phyloP scores from a whole-genome alignment of 2,113 vertebrate genomes.

The Indicator maculatus region DNA sequence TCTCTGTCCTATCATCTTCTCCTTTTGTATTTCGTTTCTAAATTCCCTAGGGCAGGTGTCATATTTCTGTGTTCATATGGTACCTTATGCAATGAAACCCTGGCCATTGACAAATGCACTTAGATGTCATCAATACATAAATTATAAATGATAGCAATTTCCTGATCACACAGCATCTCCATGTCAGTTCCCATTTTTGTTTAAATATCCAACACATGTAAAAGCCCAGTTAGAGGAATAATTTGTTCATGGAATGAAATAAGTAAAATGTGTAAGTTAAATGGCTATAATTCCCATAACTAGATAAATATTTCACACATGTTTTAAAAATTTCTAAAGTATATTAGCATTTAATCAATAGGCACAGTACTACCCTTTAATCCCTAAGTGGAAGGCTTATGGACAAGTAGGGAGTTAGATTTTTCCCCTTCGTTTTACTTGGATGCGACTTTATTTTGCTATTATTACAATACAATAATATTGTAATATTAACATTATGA shows the following conservation, averaged over 20 bases:
- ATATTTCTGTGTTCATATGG: neutral
- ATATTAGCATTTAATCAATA: neutral
- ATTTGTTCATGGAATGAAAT: neutral
- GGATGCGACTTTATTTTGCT: neutral
- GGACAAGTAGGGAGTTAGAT: neutral
- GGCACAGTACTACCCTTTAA: neutral
- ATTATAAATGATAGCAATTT: neutral
- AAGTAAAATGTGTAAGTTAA: neutral
- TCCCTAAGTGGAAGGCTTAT: neutral
- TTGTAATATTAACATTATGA: neutral
- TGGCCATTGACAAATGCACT: neutral
- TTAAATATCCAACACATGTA: neutral
- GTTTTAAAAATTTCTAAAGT: neutral
- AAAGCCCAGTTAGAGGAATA: neutral
- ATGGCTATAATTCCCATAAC: neutral
- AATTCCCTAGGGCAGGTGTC: neutral
- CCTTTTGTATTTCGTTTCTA: neutral
- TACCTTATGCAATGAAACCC: neutral
- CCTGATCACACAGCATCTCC: neutral
- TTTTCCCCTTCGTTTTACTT: neutral
- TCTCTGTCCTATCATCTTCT: neutral
- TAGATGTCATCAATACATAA: neutral
- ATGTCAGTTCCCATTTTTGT: neutral
- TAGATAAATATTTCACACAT: neutral
- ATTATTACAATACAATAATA: neutral